A percentile compares a stretch with the other conserved stretches of the same genome.
Evolutionary conservation across 2,888 invertebrate genomes (phyloP).

Genomic region (Cephus pulcher): DNA sequence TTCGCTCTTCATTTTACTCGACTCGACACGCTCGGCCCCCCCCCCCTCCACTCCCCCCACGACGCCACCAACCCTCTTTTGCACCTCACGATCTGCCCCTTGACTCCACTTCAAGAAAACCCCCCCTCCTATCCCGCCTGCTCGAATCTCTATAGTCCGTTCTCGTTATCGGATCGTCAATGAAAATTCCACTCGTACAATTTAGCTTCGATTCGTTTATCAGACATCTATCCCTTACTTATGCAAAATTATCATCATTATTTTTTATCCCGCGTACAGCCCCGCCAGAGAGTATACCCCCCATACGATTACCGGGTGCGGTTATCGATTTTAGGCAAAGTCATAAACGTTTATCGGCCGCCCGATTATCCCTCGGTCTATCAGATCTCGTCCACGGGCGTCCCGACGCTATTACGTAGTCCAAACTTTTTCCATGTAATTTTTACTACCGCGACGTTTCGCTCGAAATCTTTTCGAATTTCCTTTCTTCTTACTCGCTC

Average conservation of each 20-base stretch:
- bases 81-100: not conserved
- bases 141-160: not conserved
- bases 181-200: no score
- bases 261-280: not conserved
- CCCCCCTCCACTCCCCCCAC: not conserved
- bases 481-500: slow-evolving; percentile 6
- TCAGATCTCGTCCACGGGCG: slow-evolving; percentile 26
- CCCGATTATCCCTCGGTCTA: slow-evolving; percentile 26
- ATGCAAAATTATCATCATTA: not conserved
- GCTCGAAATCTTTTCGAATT: slow-evolving; percentile 5
- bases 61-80: not conserved
- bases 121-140: not conserved
- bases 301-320: not conserved
- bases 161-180: not conserved
- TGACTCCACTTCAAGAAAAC: not conserved
- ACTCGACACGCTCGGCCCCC: not conserved
- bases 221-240: not conserved
- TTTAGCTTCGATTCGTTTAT: not conserved
- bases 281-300: not conserved
- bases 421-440: slow-evolving; percentile 46
- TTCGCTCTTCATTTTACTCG: not conserved
- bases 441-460: slow-evolving; percentile 43
- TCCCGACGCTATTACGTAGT: slow-evolving; percentile 18
- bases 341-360: slow-evolving; percentile 46
- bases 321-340: slow-evolving; percentile 21